Evolutionary conservation across 1,140 invertebrate species (phyloP).

Genomic region (Papilio polytes): DNA sequence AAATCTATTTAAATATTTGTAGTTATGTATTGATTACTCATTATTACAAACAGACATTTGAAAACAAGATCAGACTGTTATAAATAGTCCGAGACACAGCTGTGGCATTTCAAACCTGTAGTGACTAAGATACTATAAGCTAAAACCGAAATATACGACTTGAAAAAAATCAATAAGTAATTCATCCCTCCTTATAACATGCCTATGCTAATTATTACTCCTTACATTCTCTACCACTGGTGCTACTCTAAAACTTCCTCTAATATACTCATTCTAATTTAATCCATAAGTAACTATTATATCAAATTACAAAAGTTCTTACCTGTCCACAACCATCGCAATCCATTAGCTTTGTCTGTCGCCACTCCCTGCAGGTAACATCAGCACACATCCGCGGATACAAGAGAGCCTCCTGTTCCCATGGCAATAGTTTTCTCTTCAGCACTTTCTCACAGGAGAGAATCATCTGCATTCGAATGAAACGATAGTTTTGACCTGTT

Average conservation of each 20-base stretch:
- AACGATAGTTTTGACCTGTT: constrained; percentile 84
- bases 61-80: not conserved
- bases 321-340: constrained; percentile 86
- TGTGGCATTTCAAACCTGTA: constrained; percentile 1
- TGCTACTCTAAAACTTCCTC: no score
- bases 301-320: constrained; percentile 50
- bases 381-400: constrained; percentile 86
- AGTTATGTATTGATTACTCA: constrained; percentile 8
- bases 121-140: not conserved
- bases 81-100: not conserved
- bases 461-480: constrained; percentile 86
- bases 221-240: no score
- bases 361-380: constrained; percentile 81
- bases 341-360: constrained; percentile 73
- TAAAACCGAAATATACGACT: no score
- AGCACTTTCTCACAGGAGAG: constrained; percentile 85
- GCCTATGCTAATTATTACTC: no score
- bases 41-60: not conserved
- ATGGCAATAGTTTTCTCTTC: constrained; percentile 84
- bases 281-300: no score
- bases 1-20: no score
- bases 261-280: no score
- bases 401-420: constrained; percentile 88
- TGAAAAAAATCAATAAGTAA: no score
- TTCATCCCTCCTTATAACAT: no score